Base-by-base conservation (phyloP, 2,888 invertebrate genomes). In the Eupithecia pulchellata region DNA sequence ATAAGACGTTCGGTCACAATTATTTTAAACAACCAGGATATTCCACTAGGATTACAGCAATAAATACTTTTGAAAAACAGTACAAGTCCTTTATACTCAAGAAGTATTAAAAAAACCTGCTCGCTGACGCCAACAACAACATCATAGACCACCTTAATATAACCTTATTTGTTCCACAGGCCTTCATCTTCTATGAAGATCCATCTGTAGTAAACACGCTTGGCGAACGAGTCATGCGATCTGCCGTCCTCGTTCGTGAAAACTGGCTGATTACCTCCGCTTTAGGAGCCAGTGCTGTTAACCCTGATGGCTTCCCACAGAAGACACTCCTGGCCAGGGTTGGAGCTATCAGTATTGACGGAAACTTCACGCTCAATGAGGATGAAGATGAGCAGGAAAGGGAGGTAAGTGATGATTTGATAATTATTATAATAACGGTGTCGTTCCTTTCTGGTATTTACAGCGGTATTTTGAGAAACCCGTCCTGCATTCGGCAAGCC, bases 301-400 rank as follows among this genome's bases (percentile, higher is more conserved):
- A 84, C 11, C 74, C 82, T 11, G 75, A 84, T 20, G 86, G 85
- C 11, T 92, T 93, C 68, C 91, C 91, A 4, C 77, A 79, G 30
- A 92, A 92, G 76, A 93, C 93, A 0, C 79, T 94, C 17, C 66
- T 93, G 60, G 94, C 93, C 0, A 86, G 93, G 74, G 76, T 85
- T n/a, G 93, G 94, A 5, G 89, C 92, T 13, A 72, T 88, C 32
- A 72, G 75, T 30, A 84, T 93, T 60, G 92, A 93, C 72, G 4
- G 76, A 6, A 89, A 87, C 34, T 86, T 92, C 58, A 89, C 88
- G 1, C 76, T 92, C 1, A 91, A 90, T 74, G 92, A 92, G 78
- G 93, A 93, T 66, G 93, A 94, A 69, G 88, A 90, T 69, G 93
- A 94, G 72, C 94, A 94, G 68, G 93, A 94, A 73, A 82, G 89